These are phyloP conservation scores for Oxycera nigricornis DNA, from an alignment of 2,888 invertebrate species.

Conservation along the genomic window DNA sequence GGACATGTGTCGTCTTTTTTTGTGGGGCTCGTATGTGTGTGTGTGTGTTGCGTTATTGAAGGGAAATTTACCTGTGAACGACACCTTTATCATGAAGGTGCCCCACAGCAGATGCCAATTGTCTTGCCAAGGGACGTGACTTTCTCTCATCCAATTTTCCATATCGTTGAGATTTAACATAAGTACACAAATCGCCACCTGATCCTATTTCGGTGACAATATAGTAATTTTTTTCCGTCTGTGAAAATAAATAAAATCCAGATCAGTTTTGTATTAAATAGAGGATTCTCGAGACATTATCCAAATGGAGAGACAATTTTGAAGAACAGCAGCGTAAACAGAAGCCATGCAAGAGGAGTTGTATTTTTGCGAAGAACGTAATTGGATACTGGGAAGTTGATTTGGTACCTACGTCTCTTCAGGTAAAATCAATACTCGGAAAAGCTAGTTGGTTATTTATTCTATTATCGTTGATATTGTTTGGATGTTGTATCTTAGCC, in stretches of 20 bases:
- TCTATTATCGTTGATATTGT: too few relatives aligned
- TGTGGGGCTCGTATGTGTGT: not conserved
- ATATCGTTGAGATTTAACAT: conserved; percentile 67
- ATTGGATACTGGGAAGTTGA: too few relatives aligned
- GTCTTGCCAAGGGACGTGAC: conserved; percentile 68
- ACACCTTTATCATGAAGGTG: conserved; percentile 74
- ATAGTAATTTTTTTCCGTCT: conserved; percentile 76
- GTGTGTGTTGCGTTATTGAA: conserved; percentile 1
- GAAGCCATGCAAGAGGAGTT: too few relatives aligned
- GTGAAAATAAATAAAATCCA: conserved; percentile 47
- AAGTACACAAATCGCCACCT: conserved; percentile 74
- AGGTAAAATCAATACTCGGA: too few relatives aligned
- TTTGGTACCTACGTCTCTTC: too few relatives aligned
- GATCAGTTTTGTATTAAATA: not conserved
- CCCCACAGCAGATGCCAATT: conserved; percentile 71
- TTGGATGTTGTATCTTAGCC: too few relatives aligned
- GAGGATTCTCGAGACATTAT: not conserved
- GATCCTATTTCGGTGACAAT: conserved; percentile 76
- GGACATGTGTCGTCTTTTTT: conserved; percentile 2
- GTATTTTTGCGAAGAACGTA: too few relatives aligned
- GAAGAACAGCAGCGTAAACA: not conserved
- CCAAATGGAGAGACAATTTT: too few relatives aligned
- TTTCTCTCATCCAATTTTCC: conserved; percentile 67
- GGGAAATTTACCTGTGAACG: conserved; percentile 68
- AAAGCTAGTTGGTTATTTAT: too few relatives aligned